Evolutionary conservation across 92 coral and sea anemone species (phyloP), one percentile per base, ranked within the genome.

Genomic region (Epizoanthus scotinus): DNA sequence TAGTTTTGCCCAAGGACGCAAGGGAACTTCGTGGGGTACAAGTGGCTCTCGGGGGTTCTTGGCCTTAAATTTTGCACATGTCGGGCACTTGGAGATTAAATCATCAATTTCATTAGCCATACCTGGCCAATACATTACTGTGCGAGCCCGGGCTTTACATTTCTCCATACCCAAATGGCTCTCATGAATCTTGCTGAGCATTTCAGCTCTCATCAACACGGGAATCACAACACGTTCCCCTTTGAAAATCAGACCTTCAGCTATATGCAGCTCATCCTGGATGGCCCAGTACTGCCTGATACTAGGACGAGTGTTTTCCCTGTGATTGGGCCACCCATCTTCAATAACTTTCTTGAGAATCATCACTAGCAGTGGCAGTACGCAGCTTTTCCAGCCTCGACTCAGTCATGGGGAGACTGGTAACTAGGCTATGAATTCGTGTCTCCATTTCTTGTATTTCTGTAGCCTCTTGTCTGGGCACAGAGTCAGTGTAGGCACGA

Each of bases 1-100:
- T 20, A 57, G 71, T 71, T 79, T 85, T 22, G 85, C 65, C 89
- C 85, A 85, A 25, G 85, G 89, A 15, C 85, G 80, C 12, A 19
- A 18, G 19, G 89, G 85, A 34, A 85, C 65, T 59, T 79, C 57
- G 38, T 67, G 80, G 40, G 79, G 49, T 26, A 78, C n/a, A 6
- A 79, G 66, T 64, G 88, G 84, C 81, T 78, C 88, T 28, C 67
- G 53, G 27, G 74, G 68, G 57, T 78, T 77, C 49, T 50, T 74
- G 20, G 75, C 49, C 53, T 74, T 73, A 67, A 77, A 84, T 49
- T 38, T 67, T 75, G 88, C 60, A 61, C 83, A 74, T 25, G 67
- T 84, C 8, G 73, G 56, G 52, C 87, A 77, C 42, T 63, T 67
- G 64, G 84, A 53, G 28, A 66, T 27, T 14, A 27, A 52, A 9